phyloP scores from a whole-genome alignment of 2,113 vertebrate species.

The Anarrhichthys ocellatus region DNA sequence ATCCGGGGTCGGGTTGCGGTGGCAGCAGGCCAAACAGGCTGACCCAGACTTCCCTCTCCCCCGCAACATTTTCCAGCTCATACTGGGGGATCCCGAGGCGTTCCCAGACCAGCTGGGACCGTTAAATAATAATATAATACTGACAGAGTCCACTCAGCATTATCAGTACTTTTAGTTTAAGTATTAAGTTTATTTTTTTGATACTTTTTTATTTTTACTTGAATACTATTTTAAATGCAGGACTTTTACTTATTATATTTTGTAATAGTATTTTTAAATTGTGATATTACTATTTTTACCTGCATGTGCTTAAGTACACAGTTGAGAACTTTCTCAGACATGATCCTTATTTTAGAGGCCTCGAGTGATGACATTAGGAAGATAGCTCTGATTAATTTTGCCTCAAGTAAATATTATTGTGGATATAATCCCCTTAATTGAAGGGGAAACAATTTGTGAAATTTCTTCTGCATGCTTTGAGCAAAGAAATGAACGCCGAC shows the following conservation, averaged over 20 bases:
- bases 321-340: not conserved
- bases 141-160: too few species aligned
- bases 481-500: slow-evolving; percentile 1
- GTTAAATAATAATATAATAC: too few species aligned
- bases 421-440: not conserved
- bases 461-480: not conserved
- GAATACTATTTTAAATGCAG: not conserved
- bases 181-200: not conserved
- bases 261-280: not conserved
- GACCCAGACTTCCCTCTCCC: too few species aligned
- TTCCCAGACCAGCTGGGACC: too few species aligned
- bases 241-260: not conserved
- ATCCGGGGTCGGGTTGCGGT: too few species aligned
- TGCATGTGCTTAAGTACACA: not conserved
- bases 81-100: too few species aligned
- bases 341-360: not conserved
- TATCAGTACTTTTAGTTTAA: too few species aligned
- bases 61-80: too few species aligned
- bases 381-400: not conserved
- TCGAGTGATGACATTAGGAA: not conserved
- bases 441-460: not conserved
- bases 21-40: too few species aligned
- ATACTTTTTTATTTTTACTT: not conserved
- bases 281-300: not conserved
- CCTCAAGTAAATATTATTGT: slow-evolving; percentile 1